These are phyloP conservation scores for Ptychobarbus kaznakovi DNA, from an alignment of 2,797 vertebrate species.

Conservation along the genomic window DNA sequence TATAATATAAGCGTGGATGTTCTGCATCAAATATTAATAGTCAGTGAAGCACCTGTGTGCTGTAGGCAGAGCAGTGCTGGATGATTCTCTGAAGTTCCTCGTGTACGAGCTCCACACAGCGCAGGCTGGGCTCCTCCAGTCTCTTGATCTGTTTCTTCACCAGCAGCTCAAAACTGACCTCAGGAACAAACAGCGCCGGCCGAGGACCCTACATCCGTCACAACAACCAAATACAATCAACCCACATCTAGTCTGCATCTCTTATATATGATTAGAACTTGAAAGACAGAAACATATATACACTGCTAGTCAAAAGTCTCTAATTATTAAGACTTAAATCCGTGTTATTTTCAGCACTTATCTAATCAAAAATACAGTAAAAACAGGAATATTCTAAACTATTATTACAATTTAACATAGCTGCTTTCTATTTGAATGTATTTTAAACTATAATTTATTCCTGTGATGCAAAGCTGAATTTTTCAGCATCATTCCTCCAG, in stretches of 20 bases:
- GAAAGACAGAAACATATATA: not conserved
- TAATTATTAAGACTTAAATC: not conserved
- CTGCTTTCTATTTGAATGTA: not conserved
- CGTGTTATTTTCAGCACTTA: not conserved
- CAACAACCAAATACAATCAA: conserved; percentile 12
- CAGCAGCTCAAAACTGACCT: conserved; percentile 85
- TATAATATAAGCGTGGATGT: not conserved
- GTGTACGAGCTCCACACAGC: conserved; percentile 85
- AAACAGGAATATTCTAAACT: not conserved
- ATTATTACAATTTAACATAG: not conserved
- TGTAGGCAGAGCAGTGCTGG: conserved; percentile 83
- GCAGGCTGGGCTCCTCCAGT: conserved; percentile 84
- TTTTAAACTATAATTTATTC: not conserved
- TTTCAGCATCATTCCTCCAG: not conserved
- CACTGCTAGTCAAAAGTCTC: not conserved
- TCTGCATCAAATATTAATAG: not conserved
- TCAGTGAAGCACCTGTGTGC: conserved; percentile 78
- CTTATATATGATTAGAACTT: too few relatives aligned
- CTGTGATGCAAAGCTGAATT: not conserved
- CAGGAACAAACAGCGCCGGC: conserved; percentile 83
- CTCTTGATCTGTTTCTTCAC: conserved; percentile 87
- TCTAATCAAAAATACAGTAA: not conserved
- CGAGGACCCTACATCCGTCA: conserved; percentile 77
- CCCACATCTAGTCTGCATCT: not conserved
- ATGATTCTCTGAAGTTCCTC: conserved; percentile 87